Evolutionary conservation across 2,888 invertebrate genomes (phyloP).

Genomic region (Tortrix viridana): DNA sequence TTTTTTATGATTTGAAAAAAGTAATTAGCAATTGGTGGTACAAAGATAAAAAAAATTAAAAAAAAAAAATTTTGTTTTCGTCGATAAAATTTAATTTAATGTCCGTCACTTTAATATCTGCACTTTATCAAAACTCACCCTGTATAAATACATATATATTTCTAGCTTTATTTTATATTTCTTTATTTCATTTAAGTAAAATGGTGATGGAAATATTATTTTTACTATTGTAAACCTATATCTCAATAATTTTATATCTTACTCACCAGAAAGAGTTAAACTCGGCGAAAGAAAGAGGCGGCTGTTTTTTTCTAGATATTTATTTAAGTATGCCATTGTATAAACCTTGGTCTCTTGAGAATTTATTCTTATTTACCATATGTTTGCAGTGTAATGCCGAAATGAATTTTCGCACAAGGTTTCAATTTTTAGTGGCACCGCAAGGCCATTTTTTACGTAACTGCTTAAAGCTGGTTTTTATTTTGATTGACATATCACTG

Average conservation of each 20-base stretch:
- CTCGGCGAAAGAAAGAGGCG: too few relatives aligned
- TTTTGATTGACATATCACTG: conserved; percentile 1
- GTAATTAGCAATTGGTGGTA: too few relatives aligned
- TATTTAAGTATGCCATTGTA: conserved; percentile 14
- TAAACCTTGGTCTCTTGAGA: not conserved
- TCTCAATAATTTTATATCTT: not conserved
- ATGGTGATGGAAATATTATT: not conserved
- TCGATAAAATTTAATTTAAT: too few relatives aligned
- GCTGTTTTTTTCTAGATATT: too few relatives aligned
- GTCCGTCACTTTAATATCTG: too few relatives aligned
- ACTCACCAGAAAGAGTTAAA: not conserved
- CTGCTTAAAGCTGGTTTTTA: conserved; percentile 7
- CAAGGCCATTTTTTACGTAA: conserved; percentile 2
- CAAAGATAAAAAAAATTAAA: too few relatives aligned
- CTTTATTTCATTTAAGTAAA: not conserved
- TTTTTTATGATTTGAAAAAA: too few relatives aligned
- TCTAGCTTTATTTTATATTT: not conserved
- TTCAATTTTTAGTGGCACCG: conserved; percentile 12
- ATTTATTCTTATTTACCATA: not conserved
- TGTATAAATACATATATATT: too few relatives aligned
- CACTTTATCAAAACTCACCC: too few relatives aligned
- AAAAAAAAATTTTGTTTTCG: too few relatives aligned
- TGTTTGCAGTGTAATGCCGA: conserved; percentile 18
- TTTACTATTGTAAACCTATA: not conserved
- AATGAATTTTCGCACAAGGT: conserved; percentile 29